Evolutionary conservation across 37 sponge, comb jelly and placozoan genomes (phyloP).

Genomic region (Aplysina aerophoba): DNA sequence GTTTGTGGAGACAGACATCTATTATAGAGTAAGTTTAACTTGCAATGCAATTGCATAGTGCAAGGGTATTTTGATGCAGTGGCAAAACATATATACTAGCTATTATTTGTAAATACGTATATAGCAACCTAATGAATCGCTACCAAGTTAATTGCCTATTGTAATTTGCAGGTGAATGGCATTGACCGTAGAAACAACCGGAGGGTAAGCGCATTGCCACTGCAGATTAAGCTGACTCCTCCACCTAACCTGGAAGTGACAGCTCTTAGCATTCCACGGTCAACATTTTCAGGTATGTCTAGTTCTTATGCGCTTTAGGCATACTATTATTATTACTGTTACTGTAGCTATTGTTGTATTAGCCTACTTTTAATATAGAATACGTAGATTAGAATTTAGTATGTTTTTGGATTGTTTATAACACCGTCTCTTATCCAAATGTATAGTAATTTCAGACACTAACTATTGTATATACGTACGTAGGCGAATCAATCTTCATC

Average conservation of each 20-base stretch:
- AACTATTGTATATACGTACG: not conserved
- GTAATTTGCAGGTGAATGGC: constrained; percentile 17
- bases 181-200: constrained; percentile 34
- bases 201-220: constrained; percentile 1
- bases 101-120: no score
- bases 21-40: constrained; percentile 22
- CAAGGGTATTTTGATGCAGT: no score
- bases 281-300: constrained; percentile 31
- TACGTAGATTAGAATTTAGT: no score
- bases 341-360: no score
- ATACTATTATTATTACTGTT: no score
- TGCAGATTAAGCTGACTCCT: constrained; percentile 29
- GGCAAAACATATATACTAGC: no score
- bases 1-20: constrained; percentile 35
- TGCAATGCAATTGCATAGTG: not conserved
- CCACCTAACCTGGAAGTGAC: constrained; percentile 38
- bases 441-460: not conserved
- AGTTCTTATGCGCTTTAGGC: no score
- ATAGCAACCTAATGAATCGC: no score
- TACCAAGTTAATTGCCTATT: not conserved
- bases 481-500: constrained; percentile 15
- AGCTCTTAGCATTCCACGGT: not conserved
- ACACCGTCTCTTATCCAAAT: not conserved
- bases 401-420: not conserved
- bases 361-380: no score